Evolutionary conservation across 2,888 invertebrate genomes (phyloP).

Genomic region (Pomacea canaliculata): DNA sequence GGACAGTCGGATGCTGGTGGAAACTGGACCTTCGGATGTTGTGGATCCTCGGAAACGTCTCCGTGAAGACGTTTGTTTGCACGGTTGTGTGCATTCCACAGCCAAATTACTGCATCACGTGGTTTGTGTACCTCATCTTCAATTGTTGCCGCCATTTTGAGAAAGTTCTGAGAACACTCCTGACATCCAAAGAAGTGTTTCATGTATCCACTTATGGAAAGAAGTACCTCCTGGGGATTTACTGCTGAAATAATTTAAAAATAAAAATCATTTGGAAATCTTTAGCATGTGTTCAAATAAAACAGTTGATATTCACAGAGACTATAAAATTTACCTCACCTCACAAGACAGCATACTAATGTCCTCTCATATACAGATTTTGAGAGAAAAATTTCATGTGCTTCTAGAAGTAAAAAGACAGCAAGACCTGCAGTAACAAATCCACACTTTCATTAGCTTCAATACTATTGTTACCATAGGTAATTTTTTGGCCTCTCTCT

Average conservation of each 20-base stretch:
- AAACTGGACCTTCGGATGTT: conserved; percentile 89
- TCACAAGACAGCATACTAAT: too few species aligned
- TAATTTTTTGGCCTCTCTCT: too few species aligned
- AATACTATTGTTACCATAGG: too few species aligned
- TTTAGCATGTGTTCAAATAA: too few species aligned
- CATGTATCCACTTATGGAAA: conserved; percentile 75
- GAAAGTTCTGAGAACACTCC: conserved; percentile 91
- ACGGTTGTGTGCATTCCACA: conserved; percentile 91
- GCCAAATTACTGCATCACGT: conserved; percentile 86
- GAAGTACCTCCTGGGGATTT: conserved; percentile 44
- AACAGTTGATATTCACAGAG: too few species aligned
- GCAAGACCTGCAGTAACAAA: too few species aligned
- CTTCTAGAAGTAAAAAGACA: too few species aligned
- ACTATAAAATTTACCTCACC: too few species aligned
- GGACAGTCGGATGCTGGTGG: conserved; percentile 81
- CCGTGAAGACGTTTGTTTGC: conserved; percentile 90
- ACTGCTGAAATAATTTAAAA: conserved; percentile 22
- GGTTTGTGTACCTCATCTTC: conserved; percentile 79
- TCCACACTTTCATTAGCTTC: too few species aligned
- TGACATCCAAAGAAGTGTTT: conserved; percentile 93
- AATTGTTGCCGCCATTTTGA: conserved; percentile 82
- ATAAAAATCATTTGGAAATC: too few species aligned
- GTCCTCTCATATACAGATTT: too few species aligned
- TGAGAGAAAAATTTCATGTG: too few species aligned
- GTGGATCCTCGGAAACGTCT: conserved; percentile 89